These are phyloP conservation scores for Ariolimax columbianus DNA, from an alignment of 2,888 invertebrate genomes.

Conservation along the genomic window DNA sequence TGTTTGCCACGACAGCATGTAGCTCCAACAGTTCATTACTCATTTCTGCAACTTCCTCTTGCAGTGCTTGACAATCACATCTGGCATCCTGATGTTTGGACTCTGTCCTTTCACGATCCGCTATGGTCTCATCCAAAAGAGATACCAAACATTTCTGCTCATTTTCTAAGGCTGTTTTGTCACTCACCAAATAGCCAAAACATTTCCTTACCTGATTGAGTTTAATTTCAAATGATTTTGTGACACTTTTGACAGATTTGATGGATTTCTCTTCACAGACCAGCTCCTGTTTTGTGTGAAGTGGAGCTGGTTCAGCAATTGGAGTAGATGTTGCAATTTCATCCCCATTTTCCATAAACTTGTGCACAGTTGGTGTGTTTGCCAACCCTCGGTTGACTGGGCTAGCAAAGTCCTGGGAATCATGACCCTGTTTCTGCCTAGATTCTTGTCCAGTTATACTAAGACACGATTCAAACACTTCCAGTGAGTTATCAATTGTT, in stretches of 20 bases:
- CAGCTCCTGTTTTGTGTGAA: too few relatives aligned
- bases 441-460: slow-evolving; percentile 15
- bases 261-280: neutral
- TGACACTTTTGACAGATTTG: slow-evolving; percentile 6
- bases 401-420: neutral
- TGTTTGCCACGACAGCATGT: slow-evolving; percentile 41
- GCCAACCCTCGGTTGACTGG: neutral
- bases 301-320: neutral
- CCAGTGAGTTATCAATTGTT: slow-evolving; percentile 21
- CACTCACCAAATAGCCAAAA: slow-evolving; percentile 42
- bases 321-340: slow-evolving; percentile 34
- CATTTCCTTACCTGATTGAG: slow-evolving; percentile 13
- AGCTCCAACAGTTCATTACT: slow-evolving; percentile 46
- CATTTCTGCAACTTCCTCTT: slow-evolving; percentile 50
- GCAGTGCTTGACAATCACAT: slow-evolving; percentile 42
- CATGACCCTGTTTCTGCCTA: neutral
- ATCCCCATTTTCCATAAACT: slow-evolving; percentile 7
- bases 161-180: slow-evolving; percentile 50
- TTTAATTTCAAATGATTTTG: slow-evolving; percentile 18
- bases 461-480: slow-evolving; percentile 44
- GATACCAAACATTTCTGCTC: slow-evolving; percentile 50
- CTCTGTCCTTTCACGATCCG: slow-evolving; percentile 47
- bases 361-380: neutral
- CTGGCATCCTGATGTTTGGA: slow-evolving; percentile 44
- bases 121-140: slow-evolving; percentile 49